Base-by-base conservation (phyloP, 2,797 vertebrate species). In the Harpagifer antarcticus region DNA sequence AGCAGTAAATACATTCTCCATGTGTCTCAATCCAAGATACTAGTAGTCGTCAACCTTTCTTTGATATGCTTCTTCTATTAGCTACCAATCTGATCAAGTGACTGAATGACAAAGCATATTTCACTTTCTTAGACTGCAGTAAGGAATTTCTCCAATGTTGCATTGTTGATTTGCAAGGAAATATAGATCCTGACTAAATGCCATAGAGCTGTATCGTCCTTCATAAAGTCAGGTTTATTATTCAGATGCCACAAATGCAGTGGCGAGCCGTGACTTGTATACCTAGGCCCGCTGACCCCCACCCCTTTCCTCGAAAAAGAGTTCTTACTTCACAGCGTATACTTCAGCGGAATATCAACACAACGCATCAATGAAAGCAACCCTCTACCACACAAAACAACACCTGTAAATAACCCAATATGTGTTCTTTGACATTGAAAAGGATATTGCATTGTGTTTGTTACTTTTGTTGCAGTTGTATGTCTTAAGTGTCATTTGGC, bases 1-100 rank as follows among this genome's bases (percentile, higher is more conserved):
- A 48, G 72, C 20, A 75, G 48, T 57, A 5, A 81, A 72, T 68
- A 60, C 48, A 52, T 33, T 31, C 27, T 75, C 40, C 54, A 63
- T 66, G 45, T 50, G 56, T 57, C 54, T 74, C 47, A 20, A 31
- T 78, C 59, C 62, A 61, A 72, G 45, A 49, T 11, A 27, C 27
- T n/a, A 33, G 16, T 5, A 9, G 31, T 49, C 1, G 20, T 44
- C 17, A 48, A 19, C 53, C 37, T 61, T 42, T 23, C 50, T 73
- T 62, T 62, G 40, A 82, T 48, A 53, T 9, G 4, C 59, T 52
- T 53, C n/a, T 33, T 53, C 9, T 20, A 27, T 12, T 60, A 47
- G 12, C 9, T 14, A 15, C 49, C 56, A 63, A 68, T 58, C 19
- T 23, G 43, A 67, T 68, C 42, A 14, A 10, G 8, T 9, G 45